Base-by-base conservation (phyloP, 2,888 invertebrate genomes). In the Cryptocephalus primarius region DNA sequence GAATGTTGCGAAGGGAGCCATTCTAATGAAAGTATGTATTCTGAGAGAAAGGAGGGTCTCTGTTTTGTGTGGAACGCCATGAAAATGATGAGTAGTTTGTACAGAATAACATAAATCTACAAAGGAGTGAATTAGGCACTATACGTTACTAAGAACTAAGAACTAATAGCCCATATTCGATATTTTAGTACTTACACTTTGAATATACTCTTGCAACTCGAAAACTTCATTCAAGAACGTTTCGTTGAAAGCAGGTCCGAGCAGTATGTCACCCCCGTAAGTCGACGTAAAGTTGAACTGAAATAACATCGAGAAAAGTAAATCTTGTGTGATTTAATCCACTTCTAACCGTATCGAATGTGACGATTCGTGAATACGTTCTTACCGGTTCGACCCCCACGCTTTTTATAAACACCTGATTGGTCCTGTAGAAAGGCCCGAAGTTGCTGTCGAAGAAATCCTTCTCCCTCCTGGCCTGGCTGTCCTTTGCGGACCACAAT, bases 401-500 rank as follows among this genome's bases (percentile, higher is more conserved):
- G 0, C 86, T 72, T 62, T 79, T 85, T 33, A 96, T 76, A 59
- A 89, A 94, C 44, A 96, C 72, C 72, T 95, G 95, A 61, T 92
- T 84, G 2, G 88, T 85, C 44, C 93, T 77, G 66, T 89, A 92
- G 69, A 93, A 94, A 0, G 92, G 92, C 8, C 81, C 81, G 65
- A 97, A 97, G 59, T 85, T 80, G 10, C 76, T 69, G 66, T 96
- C 94, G 61, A 86, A 96, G 65, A 85, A 93, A 50, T 88, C 79
- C 64, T 92, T 86, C 62, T 97, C 90, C 38, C 77, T 63, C 48
- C 95, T 77, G 33, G 92, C 85, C 49, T 79, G 75, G 57, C 92
- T 92, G 31, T 74, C 69, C 1, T 88, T 84, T 0, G 91, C 76
- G 1, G 95, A 90, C 97, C 97, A 97, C 39, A 97, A 76, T 65